Evolutionary conservation across 1,140 invertebrate species (phyloP), one percentile per base, ranked within the genome.

Genomic region (Oedothorax gibbosus): DNA sequence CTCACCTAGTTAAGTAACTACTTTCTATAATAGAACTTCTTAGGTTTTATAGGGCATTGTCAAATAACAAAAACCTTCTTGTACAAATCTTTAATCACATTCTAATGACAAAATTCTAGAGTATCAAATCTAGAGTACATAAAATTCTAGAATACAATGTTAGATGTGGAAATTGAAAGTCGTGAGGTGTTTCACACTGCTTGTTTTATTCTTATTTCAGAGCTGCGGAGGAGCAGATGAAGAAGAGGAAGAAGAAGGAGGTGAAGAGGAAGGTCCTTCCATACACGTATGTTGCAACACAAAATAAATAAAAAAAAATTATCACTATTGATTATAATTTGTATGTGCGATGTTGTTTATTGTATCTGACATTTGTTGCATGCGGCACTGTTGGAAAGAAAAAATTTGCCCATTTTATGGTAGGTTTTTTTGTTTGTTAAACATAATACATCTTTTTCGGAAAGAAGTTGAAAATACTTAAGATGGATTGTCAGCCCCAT

Each of bases 141-240:
- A n/a, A n/a, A n/a, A n/a, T n/a, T n/a, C n/a, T n/a, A n/a, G n/a
- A n/a, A n/a, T n/a, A n/a, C n/a, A n/a, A n/a, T n/a, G n/a, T n/a
- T n/a, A n/a, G n/a, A n/a, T n/a, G n/a, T n/a, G n/a, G n/a, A n/a
- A n/a, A n/a, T n/a, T n/a, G n/a, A n/a, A 8, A 64, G 7, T 2
- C 2, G 0, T n/a, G 12, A 64, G 1, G 14, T n/a, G 60, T 8
- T n/a, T 64, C 7, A n/a, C 18, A n/a, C 6, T 8, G 4, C 5
- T 6, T 20, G 21, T 35, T 15, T 21, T 49, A 14, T 21, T 35
- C 8, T 69, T 65, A n/a, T 83, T 83, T 66, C 88, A 90, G 89
- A 93, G 97, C 90, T 99, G 97, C 21, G 98, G 97, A 88, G 97
- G 97, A 51, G 97, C 98, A 89, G 98, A 99, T 89, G 97, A 99